A percentile compares a stretch with the other conserved stretches of the same genome.
Conservation (phyloP, 2,888 invertebrate species). For the Ormia ochracea region DNA sequence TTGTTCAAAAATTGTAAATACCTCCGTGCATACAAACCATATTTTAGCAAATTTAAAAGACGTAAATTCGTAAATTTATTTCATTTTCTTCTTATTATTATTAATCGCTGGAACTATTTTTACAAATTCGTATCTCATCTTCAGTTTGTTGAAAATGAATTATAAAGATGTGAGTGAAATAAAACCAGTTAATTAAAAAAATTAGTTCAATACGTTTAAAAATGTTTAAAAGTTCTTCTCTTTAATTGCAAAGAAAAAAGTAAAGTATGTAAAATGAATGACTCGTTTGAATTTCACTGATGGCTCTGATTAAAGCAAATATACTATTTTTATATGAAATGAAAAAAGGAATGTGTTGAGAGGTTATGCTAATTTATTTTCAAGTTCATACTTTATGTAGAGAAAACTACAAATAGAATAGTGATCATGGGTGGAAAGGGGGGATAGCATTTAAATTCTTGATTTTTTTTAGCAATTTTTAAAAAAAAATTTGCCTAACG, state of each 20-base stretch:
- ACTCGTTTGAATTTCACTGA: slow-evolving; percentile 14
- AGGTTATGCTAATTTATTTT: not conserved
- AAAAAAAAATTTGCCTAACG: too few species aligned
- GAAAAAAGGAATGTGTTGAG: not conserved
- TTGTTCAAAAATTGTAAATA: not conserved
- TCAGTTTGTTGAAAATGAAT: slow-evolving; percentile 8
- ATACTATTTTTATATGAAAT: not conserved
- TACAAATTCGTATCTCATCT: slow-evolving; percentile 11
- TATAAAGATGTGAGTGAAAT: slow-evolving; percentile 9
- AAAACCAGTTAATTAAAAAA: slow-evolving; percentile 32
- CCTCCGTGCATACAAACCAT: not conserved
- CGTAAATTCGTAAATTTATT: not conserved
- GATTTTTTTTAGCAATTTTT: too few species aligned
- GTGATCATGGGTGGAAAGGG: too few species aligned
- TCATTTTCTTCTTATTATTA: not conserved
- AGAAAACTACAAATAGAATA: too few species aligned
- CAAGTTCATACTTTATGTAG: too few species aligned
- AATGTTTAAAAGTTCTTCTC: not conserved
- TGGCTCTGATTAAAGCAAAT: not conserved
- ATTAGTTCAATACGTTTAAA: slow-evolving; percentile 42
- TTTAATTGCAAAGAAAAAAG: slow-evolving; percentile 12
- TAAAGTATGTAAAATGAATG: slow-evolving; percentile 20
- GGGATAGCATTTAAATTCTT: too few species aligned
- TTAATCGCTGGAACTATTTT: slow-evolving; percentile 10
- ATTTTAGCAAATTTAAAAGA: not conserved